A percentile compares a stretch with the other conserved stretches of the same genome.
Conservation (phyloP, 2,797 vertebrate species). For the Ctenopoma kingsleyae region DNA sequence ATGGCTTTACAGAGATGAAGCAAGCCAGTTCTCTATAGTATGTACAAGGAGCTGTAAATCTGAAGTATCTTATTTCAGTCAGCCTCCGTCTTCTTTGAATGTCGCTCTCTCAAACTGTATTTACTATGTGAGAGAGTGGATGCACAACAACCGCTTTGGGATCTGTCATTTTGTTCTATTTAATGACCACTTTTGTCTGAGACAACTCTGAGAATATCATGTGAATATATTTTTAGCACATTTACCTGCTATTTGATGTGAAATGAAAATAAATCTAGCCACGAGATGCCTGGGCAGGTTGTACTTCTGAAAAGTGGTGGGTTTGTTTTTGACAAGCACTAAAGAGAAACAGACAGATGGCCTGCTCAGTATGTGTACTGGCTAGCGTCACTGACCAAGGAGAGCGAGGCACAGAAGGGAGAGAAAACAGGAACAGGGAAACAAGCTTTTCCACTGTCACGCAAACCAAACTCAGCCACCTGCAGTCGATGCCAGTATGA, state of each 20-base stretch:
- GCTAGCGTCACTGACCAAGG: constrained; percentile 67
- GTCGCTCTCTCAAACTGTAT: constrained; percentile 5
- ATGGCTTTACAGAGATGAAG: constrained; percentile 23
- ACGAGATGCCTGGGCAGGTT: constrained; percentile 46
- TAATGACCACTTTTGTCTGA: constrained; percentile 17
- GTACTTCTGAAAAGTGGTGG: constrained; percentile 64
- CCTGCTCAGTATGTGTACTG: constrained; percentile 77
- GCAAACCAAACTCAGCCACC: constrained; percentile 61
- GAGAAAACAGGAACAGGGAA: constrained; percentile 57
- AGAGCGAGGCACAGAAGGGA: constrained; percentile 64
- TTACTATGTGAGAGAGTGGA: constrained; percentile 25
- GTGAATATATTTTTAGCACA: constrained; percentile 38
- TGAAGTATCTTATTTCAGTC: constrained; percentile 20
- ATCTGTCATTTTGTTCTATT: constrained; percentile 33
- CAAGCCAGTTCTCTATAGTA: neutral
- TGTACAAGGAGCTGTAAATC: constrained; percentile 19
- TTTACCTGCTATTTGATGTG: constrained; percentile 35
- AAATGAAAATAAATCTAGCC: constrained; percentile 37
- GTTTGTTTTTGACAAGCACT: constrained; percentile 72
- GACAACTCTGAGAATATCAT: constrained; percentile 10
- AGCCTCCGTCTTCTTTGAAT: constrained; percentile 23
- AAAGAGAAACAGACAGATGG: constrained; percentile 81
- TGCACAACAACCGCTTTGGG: constrained; percentile 2
- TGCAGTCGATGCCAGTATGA: constrained; percentile 59
- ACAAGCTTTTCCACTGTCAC: constrained; percentile 59